Evolutionary conservation across 2,888 invertebrate genomes (phyloP).

Genomic region (Archaeoteleia sp.): DNA sequence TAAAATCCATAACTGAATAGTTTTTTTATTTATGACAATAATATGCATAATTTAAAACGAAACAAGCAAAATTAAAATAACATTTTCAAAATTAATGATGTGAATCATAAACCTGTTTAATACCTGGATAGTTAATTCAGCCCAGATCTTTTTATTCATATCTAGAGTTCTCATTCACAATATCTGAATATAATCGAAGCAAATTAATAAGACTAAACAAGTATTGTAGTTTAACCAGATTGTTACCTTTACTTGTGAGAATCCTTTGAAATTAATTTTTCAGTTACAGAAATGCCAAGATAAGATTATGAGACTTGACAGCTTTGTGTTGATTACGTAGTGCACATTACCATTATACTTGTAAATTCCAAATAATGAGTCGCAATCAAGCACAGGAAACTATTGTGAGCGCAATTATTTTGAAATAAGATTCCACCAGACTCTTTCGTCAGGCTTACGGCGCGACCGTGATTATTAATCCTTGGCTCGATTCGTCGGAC

Average conservation of each 20-base stretch:
- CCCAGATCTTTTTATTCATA: too few species aligned
- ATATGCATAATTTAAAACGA: too few species aligned
- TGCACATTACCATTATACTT: slow-evolving; percentile 73
- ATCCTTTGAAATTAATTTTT: not conserved
- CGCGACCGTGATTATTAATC: slow-evolving; percentile 70
- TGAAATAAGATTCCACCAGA: slow-evolving; percentile 72
- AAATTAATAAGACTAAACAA: too few species aligned
- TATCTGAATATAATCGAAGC: too few species aligned
- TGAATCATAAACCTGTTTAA: too few species aligned
- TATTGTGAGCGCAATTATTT: slow-evolving; percentile 70
- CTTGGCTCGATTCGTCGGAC: slow-evolving; percentile 61
- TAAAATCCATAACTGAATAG: too few species aligned
- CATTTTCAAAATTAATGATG: too few species aligned
- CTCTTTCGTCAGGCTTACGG: slow-evolving; percentile 60
- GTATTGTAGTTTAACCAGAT: too few species aligned
- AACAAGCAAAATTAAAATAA: too few species aligned
- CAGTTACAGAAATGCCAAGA: not conserved
- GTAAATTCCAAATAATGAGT: slow-evolving; percentile 74
- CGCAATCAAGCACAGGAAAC: slow-evolving; percentile 74
- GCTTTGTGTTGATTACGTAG: slow-evolving; percentile 63
- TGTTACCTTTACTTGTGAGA: slow-evolving; percentile 24
- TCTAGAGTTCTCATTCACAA: too few species aligned
- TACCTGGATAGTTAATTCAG: too few species aligned
- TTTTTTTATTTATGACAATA: too few species aligned
- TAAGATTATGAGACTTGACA: slow-evolving; percentile 32